A percentile compares a stretch with the other conserved stretches of the same genome.
These are phyloP conservation scores for Agrochola circellaris DNA, from an alignment of 2,888 invertebrate genomes.

Conservation along the genomic window DNA sequence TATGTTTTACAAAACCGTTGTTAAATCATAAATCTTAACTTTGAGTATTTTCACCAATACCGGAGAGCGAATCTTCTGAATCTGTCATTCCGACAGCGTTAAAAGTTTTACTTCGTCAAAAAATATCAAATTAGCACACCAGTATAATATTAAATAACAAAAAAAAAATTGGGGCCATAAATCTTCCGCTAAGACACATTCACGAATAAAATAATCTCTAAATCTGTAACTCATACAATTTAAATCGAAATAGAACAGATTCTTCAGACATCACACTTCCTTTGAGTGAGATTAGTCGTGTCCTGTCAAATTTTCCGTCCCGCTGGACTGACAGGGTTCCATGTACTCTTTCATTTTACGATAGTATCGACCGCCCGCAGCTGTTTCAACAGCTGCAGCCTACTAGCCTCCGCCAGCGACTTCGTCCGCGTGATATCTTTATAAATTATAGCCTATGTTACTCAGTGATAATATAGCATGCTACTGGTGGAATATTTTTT, in stretches of 20 bases:
- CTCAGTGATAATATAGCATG: no score
- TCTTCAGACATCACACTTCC: conserved; percentile 49
- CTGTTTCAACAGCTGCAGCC: conserved; percentile 33
- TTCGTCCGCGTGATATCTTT: no score
- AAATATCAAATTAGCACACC: background rate
- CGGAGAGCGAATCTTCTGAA: background rate
- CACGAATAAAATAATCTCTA: conserved; percentile 9
- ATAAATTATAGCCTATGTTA: no score
- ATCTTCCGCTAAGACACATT: background rate
- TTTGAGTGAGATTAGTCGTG: conserved; percentile 64
- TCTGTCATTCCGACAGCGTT: background rate
- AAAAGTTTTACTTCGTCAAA: background rate
- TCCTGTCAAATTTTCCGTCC: conserved; percentile 72
- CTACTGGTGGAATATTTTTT: no score
- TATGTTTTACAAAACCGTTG: background rate
- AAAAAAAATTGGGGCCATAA: background rate
- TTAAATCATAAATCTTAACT: background rate
- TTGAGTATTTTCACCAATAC: background rate
- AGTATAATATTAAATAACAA: background rate
- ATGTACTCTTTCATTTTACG: conserved; percentile 58
- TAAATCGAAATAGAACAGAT: conserved; percentile 22
- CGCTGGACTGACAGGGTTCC: conserved; percentile 65
- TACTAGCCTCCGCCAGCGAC: background rate
- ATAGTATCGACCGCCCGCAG: conserved; percentile 37
- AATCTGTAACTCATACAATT: conserved; percentile 25